These are phyloP conservation scores for Bombus superbus DNA, from an alignment of 1,140 invertebrate species.

Conservation along the genomic window DNA sequence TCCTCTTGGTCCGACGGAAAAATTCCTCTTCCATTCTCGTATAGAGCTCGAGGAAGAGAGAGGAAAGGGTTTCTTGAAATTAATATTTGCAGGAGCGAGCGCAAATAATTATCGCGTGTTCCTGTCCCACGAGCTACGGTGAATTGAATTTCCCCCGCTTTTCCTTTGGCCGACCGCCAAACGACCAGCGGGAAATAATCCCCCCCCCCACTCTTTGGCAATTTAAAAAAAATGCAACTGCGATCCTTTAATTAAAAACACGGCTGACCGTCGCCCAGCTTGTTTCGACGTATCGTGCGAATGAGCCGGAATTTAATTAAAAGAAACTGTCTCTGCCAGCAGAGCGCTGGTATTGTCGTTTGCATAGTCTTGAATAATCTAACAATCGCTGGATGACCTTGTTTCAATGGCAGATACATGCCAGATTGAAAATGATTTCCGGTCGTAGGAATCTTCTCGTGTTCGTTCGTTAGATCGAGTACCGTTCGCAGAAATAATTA, in stretches of 20 bases:
- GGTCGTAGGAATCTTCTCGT: no score
- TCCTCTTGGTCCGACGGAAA: neutral
- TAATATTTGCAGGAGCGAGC: slow-evolving; percentile 29
- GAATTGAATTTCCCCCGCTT: slow-evolving; percentile 14
- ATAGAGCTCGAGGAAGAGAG: no score
- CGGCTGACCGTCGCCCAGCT: neutral
- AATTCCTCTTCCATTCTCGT: neutral
- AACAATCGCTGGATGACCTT: neutral
- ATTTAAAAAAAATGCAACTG: slow-evolving; percentile 1
- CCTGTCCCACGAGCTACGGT: neutral
- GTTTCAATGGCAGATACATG: neutral
- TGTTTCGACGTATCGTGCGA: slow-evolving; percentile 12
- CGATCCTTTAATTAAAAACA: slow-evolving; percentile 33
- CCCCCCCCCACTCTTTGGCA: neutral
- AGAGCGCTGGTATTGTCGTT: neutral
- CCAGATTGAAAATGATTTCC: neutral
- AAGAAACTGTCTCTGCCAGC: neutral
- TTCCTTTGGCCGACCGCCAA: slow-evolving; percentile 21
- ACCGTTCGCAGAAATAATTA: no score
- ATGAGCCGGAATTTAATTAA: slow-evolving; percentile 23
- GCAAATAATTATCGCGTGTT: slow-evolving; percentile 32
- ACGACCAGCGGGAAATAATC: slow-evolving; percentile 25
- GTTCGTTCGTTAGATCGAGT: no score
- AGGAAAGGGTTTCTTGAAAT: slow-evolving; percentile 14
- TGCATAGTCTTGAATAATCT: neutral